These are phyloP conservation scores for Nothocercus julius DNA, from an alignment of 2,113 vertebrate genomes.

Conservation along the genomic window DNA sequence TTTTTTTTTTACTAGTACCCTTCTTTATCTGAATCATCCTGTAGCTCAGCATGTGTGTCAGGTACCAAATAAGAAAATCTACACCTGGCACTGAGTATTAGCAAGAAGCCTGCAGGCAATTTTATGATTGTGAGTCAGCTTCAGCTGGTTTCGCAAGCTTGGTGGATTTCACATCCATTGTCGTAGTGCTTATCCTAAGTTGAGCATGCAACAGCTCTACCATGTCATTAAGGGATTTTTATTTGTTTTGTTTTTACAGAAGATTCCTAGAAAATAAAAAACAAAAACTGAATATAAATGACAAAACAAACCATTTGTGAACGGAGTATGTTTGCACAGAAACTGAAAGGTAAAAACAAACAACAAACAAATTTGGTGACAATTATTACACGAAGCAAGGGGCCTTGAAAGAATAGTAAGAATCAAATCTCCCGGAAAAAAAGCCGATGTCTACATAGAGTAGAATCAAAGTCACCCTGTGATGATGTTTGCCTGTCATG, in stretches of 20 bases:
- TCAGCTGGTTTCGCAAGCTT: constrained; percentile 60
- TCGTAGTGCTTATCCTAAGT: constrained; percentile 71
- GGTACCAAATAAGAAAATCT: background rate
- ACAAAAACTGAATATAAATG: constrained; percentile 68
- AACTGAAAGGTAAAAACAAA: background rate
- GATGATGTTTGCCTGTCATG: background rate
- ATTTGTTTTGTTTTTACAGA: constrained; percentile 69
- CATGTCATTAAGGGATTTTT: constrained; percentile 57
- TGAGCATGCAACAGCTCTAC: constrained; percentile 71
- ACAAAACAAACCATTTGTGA: constrained; percentile 54
- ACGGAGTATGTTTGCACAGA: constrained; percentile 49
- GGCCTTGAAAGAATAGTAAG: background rate
- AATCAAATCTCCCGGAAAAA: background rate
- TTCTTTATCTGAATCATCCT: constrained; percentile 3
- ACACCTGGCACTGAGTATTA: constrained; percentile 20
- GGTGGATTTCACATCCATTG: constrained; percentile 68
- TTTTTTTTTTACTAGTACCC: background rate
- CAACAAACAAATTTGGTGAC: background rate
- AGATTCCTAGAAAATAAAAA: constrained; percentile 79
- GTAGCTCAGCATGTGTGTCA: background rate
- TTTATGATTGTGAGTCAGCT: constrained; percentile 52
- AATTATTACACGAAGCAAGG: constrained; percentile 15
- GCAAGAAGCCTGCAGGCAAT: constrained; percentile 64
- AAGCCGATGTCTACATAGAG: background rate
- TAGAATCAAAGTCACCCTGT: background rate